Evolutionary conservation across 2,888 invertebrate species (phyloP).

Genomic region (Venustoraphidia nigricollis): DNA sequence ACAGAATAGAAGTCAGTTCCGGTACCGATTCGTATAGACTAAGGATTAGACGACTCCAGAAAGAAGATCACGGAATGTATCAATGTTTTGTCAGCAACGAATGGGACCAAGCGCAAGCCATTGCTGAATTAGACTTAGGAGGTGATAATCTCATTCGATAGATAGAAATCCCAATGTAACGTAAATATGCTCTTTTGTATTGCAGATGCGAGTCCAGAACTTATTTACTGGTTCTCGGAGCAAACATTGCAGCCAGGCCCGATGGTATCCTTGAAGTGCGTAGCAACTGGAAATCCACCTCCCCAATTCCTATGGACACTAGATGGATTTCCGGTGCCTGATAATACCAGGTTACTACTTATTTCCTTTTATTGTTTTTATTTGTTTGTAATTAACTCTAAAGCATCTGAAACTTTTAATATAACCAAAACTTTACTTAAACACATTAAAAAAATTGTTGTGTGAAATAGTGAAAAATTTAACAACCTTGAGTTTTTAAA

Average conservation of each 20-base stretch:
- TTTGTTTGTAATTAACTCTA: no score
- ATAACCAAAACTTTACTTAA: no score
- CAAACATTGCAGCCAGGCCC: conserved; percentile 86
- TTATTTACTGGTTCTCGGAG: conserved; percentile 83
- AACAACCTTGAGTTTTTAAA: neutral
- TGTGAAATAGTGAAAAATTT: no score
- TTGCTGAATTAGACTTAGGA: conserved; percentile 65
- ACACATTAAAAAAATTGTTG: no score
- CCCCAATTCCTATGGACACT: conserved; percentile 85
- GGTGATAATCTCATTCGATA: conserved; percentile 31
- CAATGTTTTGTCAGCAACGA: conserved; percentile 80
- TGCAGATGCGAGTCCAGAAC: conserved; percentile 74
- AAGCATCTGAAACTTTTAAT: no score
- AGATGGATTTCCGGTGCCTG: conserved; percentile 74
- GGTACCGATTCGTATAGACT: conserved; percentile 22
- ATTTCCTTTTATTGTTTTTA: neutral
- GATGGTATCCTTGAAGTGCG: conserved; percentile 80
- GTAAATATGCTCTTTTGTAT: conserved; percentile 12
- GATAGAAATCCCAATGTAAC: neutral
- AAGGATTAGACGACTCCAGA: conserved; percentile 46
- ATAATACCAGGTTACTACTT: conserved; percentile 41
- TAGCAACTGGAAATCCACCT: conserved; percentile 86
- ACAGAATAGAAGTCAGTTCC: conserved; percentile 35
- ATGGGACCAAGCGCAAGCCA: conserved; percentile 71
- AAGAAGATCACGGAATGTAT: conserved; percentile 80